Percentiles rank a stretch among this genome's conserved stretches.
Evolutionary conservation across 2,797 vertebrate genomes (phyloP).

Genomic region (Rhinella marina): DNA sequence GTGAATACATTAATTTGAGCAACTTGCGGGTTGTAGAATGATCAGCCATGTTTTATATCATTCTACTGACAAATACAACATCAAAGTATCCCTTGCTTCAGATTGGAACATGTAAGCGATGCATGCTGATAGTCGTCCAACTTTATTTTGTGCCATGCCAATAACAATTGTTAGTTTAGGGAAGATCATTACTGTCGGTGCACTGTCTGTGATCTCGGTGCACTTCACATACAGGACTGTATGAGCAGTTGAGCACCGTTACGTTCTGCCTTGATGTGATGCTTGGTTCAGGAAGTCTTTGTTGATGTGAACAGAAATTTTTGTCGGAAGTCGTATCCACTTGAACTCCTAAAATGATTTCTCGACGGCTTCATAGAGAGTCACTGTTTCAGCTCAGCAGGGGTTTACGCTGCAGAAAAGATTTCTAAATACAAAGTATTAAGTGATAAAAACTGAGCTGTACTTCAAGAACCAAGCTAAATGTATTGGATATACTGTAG

Average conservation of each 20-base stretch:
- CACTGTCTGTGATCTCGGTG: not conserved
- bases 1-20: no score
- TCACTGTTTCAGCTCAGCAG: constrained; percentile 3
- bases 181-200: no score
- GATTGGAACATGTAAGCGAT: no score
- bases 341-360: not conserved
- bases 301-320: not conserved
- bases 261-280: not conserved
- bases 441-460: not conserved
- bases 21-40: no score
- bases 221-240: not conserved
- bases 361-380: not conserved
- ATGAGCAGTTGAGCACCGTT: not conserved
- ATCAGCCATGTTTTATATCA: no score
- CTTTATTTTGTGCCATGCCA: no score
- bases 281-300: not conserved
- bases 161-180: no score
- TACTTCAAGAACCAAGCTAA: not conserved
- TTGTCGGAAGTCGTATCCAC: not conserved
- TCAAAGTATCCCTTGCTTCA: no score
- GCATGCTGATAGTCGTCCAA: no score
- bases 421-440: not conserved
- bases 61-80: no score
- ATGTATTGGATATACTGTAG: not conserved
- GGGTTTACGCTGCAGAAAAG: not conserved